phyloP scores from a whole-genome alignment of 2,888 invertebrate species.

The Amaurobius ferox region DNA sequence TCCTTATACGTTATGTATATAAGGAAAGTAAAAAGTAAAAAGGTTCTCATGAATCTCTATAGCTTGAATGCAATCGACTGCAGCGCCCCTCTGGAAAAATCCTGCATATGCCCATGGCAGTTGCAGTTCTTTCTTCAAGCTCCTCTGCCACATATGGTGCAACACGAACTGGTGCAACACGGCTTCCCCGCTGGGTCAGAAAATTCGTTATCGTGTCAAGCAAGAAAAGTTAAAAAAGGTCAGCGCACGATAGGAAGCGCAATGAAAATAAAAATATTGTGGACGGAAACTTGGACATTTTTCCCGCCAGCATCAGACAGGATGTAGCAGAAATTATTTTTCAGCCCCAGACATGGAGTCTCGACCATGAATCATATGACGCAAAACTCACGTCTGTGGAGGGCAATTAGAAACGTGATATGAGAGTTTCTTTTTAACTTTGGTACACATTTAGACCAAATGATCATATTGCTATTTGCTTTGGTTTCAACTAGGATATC shows the following conservation, averaged over 20 bases:
- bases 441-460: no score
- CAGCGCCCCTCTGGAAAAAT: no score
- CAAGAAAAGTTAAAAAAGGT: background rate
- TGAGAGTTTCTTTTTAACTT: no score
- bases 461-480: no score
- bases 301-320: background rate
- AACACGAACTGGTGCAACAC: background rate
- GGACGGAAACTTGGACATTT: conserved; percentile 1
- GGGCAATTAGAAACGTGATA: background rate
- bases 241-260: background rate
- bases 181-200: background rate
- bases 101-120: no score
- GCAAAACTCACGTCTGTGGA: background rate
- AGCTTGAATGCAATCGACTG: no score
- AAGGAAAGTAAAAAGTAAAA: no score
- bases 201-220: background rate
- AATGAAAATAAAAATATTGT: background rate
- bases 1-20: no score
- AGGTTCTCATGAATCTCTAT: no score
- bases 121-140: no score
- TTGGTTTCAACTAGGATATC: no score
- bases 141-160: background rate
- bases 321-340: conserved; percentile 9
- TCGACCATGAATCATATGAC: background rate
- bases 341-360: background rate